These are phyloP conservation scores for Todiramphus chloris DNA, from an alignment of 2,113 vertebrate genomes.

Conservation along the genomic window DNA sequence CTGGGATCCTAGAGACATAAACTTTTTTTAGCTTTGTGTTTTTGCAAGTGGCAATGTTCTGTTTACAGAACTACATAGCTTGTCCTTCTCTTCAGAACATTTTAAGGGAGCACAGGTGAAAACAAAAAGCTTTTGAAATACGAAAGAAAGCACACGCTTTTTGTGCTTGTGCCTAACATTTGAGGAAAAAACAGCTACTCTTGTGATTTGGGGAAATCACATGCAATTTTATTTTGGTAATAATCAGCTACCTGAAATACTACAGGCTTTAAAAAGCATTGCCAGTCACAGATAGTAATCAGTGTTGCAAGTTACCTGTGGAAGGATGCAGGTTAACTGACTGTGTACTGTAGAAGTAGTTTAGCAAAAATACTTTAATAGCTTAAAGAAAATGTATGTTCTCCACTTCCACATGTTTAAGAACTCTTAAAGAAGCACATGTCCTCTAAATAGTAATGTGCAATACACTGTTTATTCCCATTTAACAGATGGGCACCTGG, in stretches of 20 bases:
- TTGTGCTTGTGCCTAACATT: not conserved
- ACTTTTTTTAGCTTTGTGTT: not conserved
- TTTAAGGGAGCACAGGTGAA: not conserved
- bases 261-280: not conserved
- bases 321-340: not conserved
- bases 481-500: not conserved
- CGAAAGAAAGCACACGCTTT: not conserved
- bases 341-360: not conserved
- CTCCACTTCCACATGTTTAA: not conserved
- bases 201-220: not conserved
- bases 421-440: not conserved
- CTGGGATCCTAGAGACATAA: not conserved
- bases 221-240: not conserved
- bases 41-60: not conserved
- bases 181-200: not conserved
- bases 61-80: not conserved
- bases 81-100: not conserved
- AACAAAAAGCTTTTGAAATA: not conserved
- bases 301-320: not conserved
- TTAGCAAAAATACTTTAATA: not conserved
- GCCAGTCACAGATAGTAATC: not conserved
- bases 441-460: not conserved
- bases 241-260: not conserved
- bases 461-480: not conserved
- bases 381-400: not conserved